These are phyloP conservation scores for Steatocranus sp. DNA, from an alignment of 2,797 vertebrate genomes.

Conservation along the genomic window DNA sequence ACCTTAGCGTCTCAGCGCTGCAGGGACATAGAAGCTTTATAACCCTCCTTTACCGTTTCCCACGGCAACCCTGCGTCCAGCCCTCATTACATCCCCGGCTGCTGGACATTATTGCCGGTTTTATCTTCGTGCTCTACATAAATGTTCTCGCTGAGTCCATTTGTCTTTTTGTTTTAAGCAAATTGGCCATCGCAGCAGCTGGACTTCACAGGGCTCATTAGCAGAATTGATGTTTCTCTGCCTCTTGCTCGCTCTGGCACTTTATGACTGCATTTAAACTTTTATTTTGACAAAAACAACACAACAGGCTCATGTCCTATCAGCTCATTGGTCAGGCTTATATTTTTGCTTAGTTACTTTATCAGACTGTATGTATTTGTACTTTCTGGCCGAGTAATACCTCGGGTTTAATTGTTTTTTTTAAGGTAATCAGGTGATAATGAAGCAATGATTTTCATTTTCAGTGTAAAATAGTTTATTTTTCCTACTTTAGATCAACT, in stretches of 20 bases:
- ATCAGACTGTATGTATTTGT: not conserved
- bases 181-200: not conserved
- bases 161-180: not conserved
- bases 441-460: not conserved
- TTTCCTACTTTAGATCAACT: not conserved
- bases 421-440: not conserved
- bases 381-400: rapidly evolving
- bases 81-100: not conserved
- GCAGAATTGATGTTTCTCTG: not conserved
- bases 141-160: not conserved
- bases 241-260: not conserved
- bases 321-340: not conserved
- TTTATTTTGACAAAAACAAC: not conserved
- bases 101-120: not conserved
- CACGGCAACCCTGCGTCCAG: not conserved
- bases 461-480: not conserved
- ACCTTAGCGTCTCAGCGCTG: not conserved
- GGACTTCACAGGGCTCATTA: not conserved
- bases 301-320: not conserved
- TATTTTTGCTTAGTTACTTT: not conserved
- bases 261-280: not conserved
- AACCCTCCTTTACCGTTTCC: not conserved
- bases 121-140: not conserved
- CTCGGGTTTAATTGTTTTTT: not conserved
- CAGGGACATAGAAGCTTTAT: not conserved